Conservation (phyloP, 1,140 invertebrate species). For the Polyergus mexicanus region DNA sequence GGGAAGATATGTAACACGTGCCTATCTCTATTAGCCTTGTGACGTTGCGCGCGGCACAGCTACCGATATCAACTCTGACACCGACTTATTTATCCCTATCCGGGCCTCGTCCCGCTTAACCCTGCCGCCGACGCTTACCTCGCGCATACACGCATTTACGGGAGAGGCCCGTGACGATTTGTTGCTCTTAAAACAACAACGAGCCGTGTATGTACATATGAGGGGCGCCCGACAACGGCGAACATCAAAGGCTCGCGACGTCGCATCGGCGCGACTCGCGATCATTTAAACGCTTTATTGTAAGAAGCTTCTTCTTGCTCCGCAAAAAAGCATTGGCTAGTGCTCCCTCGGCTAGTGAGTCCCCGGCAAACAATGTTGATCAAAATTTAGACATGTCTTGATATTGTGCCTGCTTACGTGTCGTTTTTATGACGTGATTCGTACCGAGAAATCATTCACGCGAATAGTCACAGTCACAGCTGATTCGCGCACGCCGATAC, state of each 20-base stretch:
- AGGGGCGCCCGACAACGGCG: slow-evolving; percentile 68
- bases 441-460: slow-evolving; percentile 5
- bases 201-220: slow-evolving; percentile 58
- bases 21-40: slow-evolving; percentile 86
- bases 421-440: slow-evolving; percentile 30
- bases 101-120: slow-evolving; percentile 33
- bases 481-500: slow-evolving; percentile 9
- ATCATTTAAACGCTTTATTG: slow-evolving; percentile 70
- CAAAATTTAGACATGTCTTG: slow-evolving; percentile 55
- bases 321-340: slow-evolving; percentile 61
- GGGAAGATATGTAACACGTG: slow-evolving; percentile 79
- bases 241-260: slow-evolving; percentile 74
- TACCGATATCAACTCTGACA: slow-evolving; percentile 80
- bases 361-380: slow-evolving; percentile 43
- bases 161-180: slow-evolving; percentile 78
- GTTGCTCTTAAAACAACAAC: slow-evolving; percentile 80
- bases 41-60: slow-evolving; percentile 78
- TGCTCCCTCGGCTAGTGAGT: slow-evolving; percentile 63
- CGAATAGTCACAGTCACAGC: not conserved
- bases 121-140: slow-evolving; percentile 13
- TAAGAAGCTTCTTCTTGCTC: not conserved
- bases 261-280: slow-evolving; percentile 49
- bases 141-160: slow-evolving; percentile 31
- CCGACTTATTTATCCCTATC: slow-evolving; percentile 79
- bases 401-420: slow-evolving; percentile 19